phyloP scores from a whole-genome alignment of 2,888 invertebrate species.

The Seira musarum region DNA sequence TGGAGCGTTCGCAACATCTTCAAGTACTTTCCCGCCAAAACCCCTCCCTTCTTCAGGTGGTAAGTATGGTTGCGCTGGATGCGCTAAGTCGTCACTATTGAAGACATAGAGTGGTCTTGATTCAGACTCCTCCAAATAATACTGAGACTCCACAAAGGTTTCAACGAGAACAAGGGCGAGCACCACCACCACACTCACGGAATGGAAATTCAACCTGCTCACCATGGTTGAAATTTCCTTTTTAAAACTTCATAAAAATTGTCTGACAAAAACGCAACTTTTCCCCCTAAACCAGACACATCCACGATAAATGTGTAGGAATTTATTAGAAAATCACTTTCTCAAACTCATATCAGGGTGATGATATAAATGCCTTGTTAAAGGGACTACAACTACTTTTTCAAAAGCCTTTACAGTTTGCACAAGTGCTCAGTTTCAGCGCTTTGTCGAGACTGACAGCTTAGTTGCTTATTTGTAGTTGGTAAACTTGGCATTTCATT shows the following conservation, averaged over 20 bases:
- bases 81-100: not conserved
- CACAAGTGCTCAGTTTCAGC: conserved; percentile 26
- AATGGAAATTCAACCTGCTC: conserved; percentile 49
- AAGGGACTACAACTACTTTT: not conserved
- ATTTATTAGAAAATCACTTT: not conserved
- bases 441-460: conserved; percentile 41
- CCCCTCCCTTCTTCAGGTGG: not conserved
- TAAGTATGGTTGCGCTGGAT: not conserved
- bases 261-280: not conserved
- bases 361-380: not conserved
- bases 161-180: conserved; percentile 45
- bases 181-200: conserved; percentile 32
- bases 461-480: conserved; percentile 32
- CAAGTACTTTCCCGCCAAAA: conserved; percentile 7
- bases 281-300: not conserved
- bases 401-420: too few relatives aligned
- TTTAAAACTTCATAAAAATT: conserved; percentile 11
- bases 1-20: not conserved
- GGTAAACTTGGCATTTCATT: conserved; percentile 26
- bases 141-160: conserved; percentile 49
- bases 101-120: not conserved
- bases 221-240: conserved; percentile 53
- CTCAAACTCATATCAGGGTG: not conserved
- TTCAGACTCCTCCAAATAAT: conserved; percentile 22
- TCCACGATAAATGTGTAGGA: not conserved